These are phyloP conservation scores for Plecotus auritus DNA, from an alignment of 2,113 vertebrate species.

Conservation along the genomic window DNA sequence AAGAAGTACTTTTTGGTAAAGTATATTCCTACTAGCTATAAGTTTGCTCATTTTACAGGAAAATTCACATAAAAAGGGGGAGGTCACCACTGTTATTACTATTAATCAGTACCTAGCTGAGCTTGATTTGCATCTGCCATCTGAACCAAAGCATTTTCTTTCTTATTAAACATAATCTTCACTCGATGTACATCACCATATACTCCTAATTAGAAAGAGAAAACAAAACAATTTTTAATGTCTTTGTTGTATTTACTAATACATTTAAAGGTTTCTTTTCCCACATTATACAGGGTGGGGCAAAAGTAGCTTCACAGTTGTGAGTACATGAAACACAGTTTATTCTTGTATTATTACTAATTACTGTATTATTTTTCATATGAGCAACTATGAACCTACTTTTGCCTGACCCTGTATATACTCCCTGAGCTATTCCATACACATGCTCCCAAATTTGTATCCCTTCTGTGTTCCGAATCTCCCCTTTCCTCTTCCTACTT, in stretches of 20 bases:
- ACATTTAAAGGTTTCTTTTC: constrained; percentile 24
- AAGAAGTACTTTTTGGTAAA: not conserved
- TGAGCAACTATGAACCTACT: not conserved
- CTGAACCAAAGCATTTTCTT: constrained; percentile 89
- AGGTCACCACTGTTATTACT: not conserved
- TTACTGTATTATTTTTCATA: not conserved
- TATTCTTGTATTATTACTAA: not conserved
- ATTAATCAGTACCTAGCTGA: constrained; percentile 82
- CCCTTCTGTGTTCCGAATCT: not conserved
- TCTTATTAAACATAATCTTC: constrained; percentile 92
- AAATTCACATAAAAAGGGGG: not conserved
- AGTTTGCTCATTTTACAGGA: not conserved
- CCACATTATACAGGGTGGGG: not conserved
- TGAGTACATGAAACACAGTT: not conserved
- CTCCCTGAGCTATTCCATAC: not conserved
- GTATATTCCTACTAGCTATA: not conserved
- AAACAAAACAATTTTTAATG: constrained; percentile 46
- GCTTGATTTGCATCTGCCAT: constrained; percentile 90
- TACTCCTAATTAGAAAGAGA: constrained; percentile 79
- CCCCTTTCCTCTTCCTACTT: not conserved
- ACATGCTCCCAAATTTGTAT: not conserved
- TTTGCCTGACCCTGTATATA: not conserved
- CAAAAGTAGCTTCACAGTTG: not conserved
- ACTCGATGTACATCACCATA: constrained; percentile 91
- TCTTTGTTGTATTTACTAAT: not conserved